Base-by-base conservation (phyloP, 2,888 invertebrate genomes). In the Alitta virens region DNA sequence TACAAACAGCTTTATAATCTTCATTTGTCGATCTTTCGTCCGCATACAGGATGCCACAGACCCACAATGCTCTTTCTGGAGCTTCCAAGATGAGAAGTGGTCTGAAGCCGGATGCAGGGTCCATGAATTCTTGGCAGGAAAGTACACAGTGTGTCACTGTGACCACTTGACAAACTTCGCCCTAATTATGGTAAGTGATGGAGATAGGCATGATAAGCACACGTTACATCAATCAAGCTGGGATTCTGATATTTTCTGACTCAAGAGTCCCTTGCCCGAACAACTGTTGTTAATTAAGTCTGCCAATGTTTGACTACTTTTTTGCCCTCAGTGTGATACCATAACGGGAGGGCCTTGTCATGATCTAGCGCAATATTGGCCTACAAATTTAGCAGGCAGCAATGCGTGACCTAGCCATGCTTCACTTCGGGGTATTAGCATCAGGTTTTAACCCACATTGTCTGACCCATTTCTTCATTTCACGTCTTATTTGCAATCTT, bases 1-100 rank as follows among this genome's bases (percentile, higher is more conserved):
- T n/a, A n/a, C n/a, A n/a, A n/a, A n/a, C n/a, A n/a, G n/a, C n/a
- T n/a, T n/a, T n/a, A n/a, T n/a, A n/a, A n/a, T n/a, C n/a, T n/a
- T n/a, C n/a, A n/a, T 40, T 40, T 51, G 14, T 49, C 1, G 14
- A 18, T 27, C 23, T 0, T 14, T 59, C 14, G 51, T 54, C 38
- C 1, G 12, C 23, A 59, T 63, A 42, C 62, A 93, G 77, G 94
- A 94, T 81, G 91, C 94, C 60, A 90, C 91, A 60, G 93, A 94
- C 83, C 92, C 94, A 0, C 88, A 89, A 1, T 96, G 95, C 78
- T 94, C 93, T 16, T 95, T 91, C 83, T 95, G 94, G 94, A 92
- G 94, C 83, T 92, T 92, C 77, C 90, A 89, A 16, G 87, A 89
- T 75, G 91, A 88, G 89, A 52, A 46, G 7, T 77, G 75, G 76